These are phyloP conservation scores for Pseudopleuronectes americanus DNA, from an alignment of 2,797 vertebrate genomes.

Conservation along the genomic window DNA sequence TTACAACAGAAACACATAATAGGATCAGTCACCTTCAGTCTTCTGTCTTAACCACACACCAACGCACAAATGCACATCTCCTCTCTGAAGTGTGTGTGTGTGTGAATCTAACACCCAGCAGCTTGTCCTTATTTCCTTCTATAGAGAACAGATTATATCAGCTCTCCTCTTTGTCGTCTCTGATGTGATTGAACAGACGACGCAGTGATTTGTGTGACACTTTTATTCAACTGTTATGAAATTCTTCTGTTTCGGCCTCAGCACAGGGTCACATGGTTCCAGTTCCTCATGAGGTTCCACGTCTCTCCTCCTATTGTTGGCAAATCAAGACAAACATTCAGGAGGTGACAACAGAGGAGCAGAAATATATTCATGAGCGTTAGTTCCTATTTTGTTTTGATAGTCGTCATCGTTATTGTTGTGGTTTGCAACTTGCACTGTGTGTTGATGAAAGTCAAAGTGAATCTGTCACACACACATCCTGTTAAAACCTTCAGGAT, in stretches of 20 bases:
- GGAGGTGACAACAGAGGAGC: too few relatives aligned
- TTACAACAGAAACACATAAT: conserved; percentile 33
- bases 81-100: conserved; percentile 26
- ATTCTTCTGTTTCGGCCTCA: conserved; percentile 5
- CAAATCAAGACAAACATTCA: too few relatives aligned
- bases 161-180: conserved; percentile 35
- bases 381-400: too few relatives aligned
- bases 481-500: too few relatives aligned
- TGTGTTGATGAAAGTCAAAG: too few relatives aligned
- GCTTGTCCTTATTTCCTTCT: conserved; percentile 33
- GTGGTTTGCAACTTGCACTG: too few relatives aligned
- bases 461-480: too few relatives aligned
- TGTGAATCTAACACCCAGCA: conserved; percentile 15
- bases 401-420: too few relatives aligned
- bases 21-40: conserved; percentile 55
- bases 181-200: conserved; percentile 11
- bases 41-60: conserved; percentile 38
- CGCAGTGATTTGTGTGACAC: conserved; percentile 3
- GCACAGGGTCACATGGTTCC: too few relatives aligned
- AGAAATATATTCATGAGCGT: too few relatives aligned
- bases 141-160: conserved; percentile 38
- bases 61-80: conserved; percentile 15
- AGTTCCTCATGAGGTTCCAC: too few relatives aligned
- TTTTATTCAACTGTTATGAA: conserved; percentile 11
- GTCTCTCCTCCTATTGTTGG: too few relatives aligned